Conservation (phyloP, 2,113 vertebrate genomes). For the Pardalotus punctatus region DNA sequence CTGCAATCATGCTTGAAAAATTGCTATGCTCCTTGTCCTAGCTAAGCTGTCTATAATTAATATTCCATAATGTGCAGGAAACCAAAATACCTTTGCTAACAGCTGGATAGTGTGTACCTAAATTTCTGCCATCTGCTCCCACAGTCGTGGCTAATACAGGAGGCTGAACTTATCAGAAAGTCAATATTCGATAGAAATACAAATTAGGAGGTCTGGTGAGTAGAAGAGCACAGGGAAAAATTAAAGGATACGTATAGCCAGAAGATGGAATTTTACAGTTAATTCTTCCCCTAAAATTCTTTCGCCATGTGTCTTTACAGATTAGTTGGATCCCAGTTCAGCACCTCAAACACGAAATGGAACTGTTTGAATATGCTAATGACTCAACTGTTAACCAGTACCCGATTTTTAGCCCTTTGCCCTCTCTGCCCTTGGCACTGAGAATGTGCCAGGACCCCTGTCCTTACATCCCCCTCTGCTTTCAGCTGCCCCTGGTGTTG, state of each 20-base stretch:
- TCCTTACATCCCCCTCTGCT: not conserved
- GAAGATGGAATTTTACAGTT: not conserved
- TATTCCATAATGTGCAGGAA: not conserved
- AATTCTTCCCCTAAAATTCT: not conserved
- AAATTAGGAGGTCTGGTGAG: not conserved
- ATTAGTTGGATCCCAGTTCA: not conserved
- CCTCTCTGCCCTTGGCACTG: not conserved
- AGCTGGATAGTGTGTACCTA: not conserved
- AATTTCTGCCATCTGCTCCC: conserved; percentile 19
- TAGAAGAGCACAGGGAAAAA: not conserved
- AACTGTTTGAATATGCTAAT: not conserved
- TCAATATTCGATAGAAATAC: not conserved
- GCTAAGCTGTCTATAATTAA: conserved; percentile 1
- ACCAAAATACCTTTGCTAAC: conserved; percentile 23
- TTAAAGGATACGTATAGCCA: not conserved
- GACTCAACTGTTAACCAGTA: not conserved
- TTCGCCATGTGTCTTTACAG: not conserved
- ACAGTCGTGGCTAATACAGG: not conserved
- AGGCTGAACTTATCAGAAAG: not conserved
- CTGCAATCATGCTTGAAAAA: not conserved
- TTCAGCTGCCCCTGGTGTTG: not conserved
- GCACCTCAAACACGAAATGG: not conserved
- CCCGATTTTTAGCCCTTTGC: not conserved
- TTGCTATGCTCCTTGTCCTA: not conserved
- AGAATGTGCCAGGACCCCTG: not conserved